phyloP scores from a whole-genome alignment of 2,113 vertebrate genomes.

The Thermophis baileyi region DNA sequence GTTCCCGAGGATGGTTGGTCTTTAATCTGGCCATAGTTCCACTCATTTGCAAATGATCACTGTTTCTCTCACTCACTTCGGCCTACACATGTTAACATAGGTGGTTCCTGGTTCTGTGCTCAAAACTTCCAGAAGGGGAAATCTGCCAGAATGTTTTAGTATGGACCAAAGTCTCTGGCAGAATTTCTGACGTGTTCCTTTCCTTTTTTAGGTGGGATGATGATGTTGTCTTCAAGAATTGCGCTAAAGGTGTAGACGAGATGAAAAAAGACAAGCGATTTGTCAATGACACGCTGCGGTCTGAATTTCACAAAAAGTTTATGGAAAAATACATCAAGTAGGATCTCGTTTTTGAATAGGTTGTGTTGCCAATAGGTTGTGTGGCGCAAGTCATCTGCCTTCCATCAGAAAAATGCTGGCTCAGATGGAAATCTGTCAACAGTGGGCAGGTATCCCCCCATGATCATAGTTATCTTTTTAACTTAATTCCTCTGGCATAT shows the following conservation, averaged over 20 bases:
- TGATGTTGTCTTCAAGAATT: conserved; percentile 99
- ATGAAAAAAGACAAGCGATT: conserved; percentile 95
- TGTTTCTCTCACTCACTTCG: not conserved
- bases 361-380: conserved; percentile 41
- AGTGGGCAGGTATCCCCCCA: conserved; percentile 34
- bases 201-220: conserved; percentile 88
- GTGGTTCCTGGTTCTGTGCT: not conserved
- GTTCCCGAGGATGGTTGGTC: not conserved
- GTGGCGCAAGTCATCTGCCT: not conserved
- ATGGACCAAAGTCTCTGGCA: not conserved
- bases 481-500: conserved; percentile 28
- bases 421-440: conserved; percentile 22
- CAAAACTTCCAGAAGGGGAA: not conserved
- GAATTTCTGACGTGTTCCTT: not conserved
- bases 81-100: not conserved
- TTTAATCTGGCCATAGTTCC: not conserved
- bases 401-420: conserved; percentile 1
- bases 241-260: conserved; percentile 95
- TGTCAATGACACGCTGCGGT: conserved; percentile 93
- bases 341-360: conserved; percentile 50
- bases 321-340: conserved; percentile 99
- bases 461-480: conserved; percentile 19
- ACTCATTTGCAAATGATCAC: not conserved
- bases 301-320: conserved; percentile 88
- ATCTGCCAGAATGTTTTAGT: not conserved